phyloP scores from a whole-genome alignment of 2,797 vertebrate species.

The Neomorphus geoffroyi region DNA sequence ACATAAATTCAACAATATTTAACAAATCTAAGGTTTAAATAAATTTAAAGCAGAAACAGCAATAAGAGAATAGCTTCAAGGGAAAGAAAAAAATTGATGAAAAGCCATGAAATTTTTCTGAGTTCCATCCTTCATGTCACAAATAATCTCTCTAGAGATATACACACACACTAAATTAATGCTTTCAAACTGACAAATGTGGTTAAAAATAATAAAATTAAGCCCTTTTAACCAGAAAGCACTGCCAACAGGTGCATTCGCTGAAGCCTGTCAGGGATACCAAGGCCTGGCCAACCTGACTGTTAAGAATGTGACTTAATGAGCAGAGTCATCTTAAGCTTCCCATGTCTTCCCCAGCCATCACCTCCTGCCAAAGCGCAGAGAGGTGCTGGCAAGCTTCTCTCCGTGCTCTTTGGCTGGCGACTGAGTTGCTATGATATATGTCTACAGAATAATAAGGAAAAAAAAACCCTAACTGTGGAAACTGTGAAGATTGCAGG shows the following conservation, averaged over 20 bases:
- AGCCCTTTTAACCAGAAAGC: not conserved
- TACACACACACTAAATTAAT: slow-evolving; percentile 5
- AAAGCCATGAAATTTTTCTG: slow-evolving; percentile 32
- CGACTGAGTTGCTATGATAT: slow-evolving; percentile 3
- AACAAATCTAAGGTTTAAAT: not conserved
- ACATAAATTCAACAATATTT: slow-evolving; percentile 21
- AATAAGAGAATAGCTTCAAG: not conserved
- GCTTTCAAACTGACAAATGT: slow-evolving; percentile 27
- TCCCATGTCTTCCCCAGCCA: not conserved
- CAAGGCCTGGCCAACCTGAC: not conserved
- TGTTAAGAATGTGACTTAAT: not conserved
- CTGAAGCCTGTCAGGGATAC: not conserved
- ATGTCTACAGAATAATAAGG: not conserved
- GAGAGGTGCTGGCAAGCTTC: not conserved
- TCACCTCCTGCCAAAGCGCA: not conserved
- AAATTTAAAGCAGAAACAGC: slow-evolving; percentile 24
- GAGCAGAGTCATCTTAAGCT: not conserved
- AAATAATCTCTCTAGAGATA: slow-evolving; percentile 45
- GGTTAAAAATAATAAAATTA: slow-evolving; percentile 57
- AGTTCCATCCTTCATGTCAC: slow-evolving; percentile 7
- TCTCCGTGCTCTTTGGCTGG: not conserved
- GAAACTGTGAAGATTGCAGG: slow-evolving; percentile 33
- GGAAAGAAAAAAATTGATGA: not conserved
- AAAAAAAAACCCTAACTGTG: not conserved
- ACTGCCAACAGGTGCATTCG: slow-evolving; percentile 20